These are phyloP conservation scores for Noctua comes DNA, from an alignment of 2,888 invertebrate genomes.

Conservation along the genomic window DNA sequence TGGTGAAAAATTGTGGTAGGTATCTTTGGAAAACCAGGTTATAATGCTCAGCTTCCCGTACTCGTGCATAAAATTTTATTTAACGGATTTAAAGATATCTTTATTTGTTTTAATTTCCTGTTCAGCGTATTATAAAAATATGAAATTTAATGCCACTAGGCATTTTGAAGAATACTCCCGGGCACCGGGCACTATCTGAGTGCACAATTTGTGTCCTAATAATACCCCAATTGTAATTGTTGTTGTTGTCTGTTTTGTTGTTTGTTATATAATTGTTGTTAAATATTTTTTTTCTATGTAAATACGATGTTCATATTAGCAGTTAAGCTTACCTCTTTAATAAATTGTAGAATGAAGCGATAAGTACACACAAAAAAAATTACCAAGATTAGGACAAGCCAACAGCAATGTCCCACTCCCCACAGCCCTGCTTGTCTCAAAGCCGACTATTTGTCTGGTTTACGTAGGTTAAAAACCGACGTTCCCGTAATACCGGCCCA, in stretches of 20 bases:
- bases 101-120: not conserved
- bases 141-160: not conserved
- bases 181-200: not conserved
- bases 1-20: not conserved
- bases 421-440: slow-evolving; percentile 63
- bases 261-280: no score
- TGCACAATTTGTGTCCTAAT: not conserved
- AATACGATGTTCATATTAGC: not conserved
- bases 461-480: slow-evolving; percentile 74
- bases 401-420: not conserved
- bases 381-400: not conserved
- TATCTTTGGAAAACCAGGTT: not conserved
- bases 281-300: not conserved
- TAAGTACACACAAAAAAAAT: not conserved
- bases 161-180: not conserved
- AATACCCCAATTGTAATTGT: not conserved
- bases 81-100: not conserved
- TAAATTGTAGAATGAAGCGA: not conserved
- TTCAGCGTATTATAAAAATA: not conserved
- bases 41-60: not conserved
- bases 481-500: slow-evolving; percentile 58
- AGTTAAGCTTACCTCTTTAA: not conserved
- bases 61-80: not conserved
- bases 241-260: no score
- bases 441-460: slow-evolving; percentile 75